Evolutionary conservation across 2,113 vertebrate species (phyloP), one percentile per base, ranked within the genome.

Genomic region (Butorides virescens): DNA sequence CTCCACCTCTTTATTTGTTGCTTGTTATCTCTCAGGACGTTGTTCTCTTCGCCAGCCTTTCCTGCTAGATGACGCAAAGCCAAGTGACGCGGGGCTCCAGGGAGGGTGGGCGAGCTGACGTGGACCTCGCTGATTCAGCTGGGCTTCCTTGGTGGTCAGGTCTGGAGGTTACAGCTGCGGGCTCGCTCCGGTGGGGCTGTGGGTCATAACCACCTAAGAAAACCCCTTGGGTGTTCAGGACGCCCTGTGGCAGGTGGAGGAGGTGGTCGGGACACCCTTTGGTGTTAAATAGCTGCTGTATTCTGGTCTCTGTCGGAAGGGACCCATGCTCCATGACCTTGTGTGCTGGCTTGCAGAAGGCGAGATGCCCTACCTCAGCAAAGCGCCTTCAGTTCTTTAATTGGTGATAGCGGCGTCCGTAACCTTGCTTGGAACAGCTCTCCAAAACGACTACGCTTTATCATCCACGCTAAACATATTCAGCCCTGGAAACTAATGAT

Each of bases 121-220:
- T 8, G 39, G n/a, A 63, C 30, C 44, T 62, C 2, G 2, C 37
- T 42, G 71, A 3, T 90, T 88, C 70, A 67, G 25, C 49, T 47
- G 63, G 67, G 18, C 70, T 46, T 70, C 34, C 53, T 50, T 63
- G 44, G 7, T 30, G 53, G 6, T 39, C 15, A 61, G 19, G 8
- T 46, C 39, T 71, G 73, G 55, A 78, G 52, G n/a, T 32, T 37
- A 32, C 19, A 86, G 37, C 47, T 34, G 22, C 0, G 5, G 62
- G 62, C 49, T 65, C 1, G 2, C 37, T 71, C n/a, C 1, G 2
- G 50, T 27, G 17, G 0, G 5, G 50, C 4, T 68, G 47, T 50
- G 65, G 52, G 14, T 67, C 39, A 10, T 7, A 37, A 26, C 10
- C 29, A 61, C 46, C 26, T 72, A 3, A 72, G 18, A 52, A 55